Base-by-base conservation (phyloP, 2,888 invertebrate species). In the Arrhopalites spinosus region DNA sequence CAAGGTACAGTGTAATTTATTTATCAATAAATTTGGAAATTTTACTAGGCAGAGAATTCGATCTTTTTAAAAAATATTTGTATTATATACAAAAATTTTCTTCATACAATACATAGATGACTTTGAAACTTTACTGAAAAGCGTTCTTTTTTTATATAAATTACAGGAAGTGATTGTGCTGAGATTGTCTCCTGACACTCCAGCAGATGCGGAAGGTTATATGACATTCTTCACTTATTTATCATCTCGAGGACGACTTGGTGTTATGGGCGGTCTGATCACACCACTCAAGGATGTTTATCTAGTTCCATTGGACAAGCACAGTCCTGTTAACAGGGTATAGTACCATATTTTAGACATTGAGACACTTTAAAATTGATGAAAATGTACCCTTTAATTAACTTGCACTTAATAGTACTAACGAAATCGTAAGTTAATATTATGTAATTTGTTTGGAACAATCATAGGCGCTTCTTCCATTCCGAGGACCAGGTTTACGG, bases 271-370 rank as follows among this genome's bases (percentile, higher is more conserved):
- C 78, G 91, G 91, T 77, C 88, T 89, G 7, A 80, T 78, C 61
- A 91, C 91, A 72, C 90, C 91, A 76, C 92, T 97, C 71, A 96
- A 97, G 86, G 97, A 97, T 85, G 94, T 97, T 85, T 97, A 97
- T 86, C 91, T 97, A 78, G 90, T 95, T 83, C 96, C 97, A 0
- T 87, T 96, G 79, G 90, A 93, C 0, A 90, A 91, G 78, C 90
- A 90, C 84, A 90, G 90, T 82, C 88, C 90, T 67, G 89, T 92
- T 84, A 95, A 91, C 2, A 86, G 88, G 43, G 90, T 91, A 45
- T 67, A 20, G n/a, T 25, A 2, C 5, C 15, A 27, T 15, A 47
- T 69, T n/a, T n/a, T n/a, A n/a, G n/a, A n/a, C n/a, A n/a, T n/a
- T n/a, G n/a, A 20, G 29, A 66, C 13, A 47, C 47, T 47, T 13